phyloP scores from a whole-genome alignment of 2,888 invertebrate species.

The Crossocerus cetratus region DNA sequence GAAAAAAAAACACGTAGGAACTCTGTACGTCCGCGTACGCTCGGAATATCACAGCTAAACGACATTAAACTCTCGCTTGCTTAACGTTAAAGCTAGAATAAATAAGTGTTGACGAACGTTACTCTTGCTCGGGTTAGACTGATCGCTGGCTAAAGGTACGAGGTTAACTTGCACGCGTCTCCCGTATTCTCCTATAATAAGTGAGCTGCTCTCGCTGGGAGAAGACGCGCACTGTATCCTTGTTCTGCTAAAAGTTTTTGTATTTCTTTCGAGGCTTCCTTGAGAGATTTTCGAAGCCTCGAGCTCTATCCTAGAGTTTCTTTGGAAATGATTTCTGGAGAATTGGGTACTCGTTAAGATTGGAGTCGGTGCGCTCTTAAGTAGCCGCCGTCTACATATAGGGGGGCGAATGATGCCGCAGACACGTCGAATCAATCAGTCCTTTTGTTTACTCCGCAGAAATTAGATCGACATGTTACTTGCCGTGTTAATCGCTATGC shows the following conservation, averaged over 20 bases:
- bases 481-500: constrained; percentile 32
- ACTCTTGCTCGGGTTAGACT: constrained; percentile 26
- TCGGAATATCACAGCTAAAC: constrained; percentile 74
- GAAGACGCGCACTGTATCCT: constrained; percentile 5
- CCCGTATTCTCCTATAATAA: neutral
- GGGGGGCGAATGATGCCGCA: no score
- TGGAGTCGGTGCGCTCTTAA: no score
- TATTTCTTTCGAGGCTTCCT: no score
- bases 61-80: constrained; percentile 68
- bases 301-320: no score
- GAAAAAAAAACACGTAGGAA: constrained; percentile 74
- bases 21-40: constrained; percentile 71
- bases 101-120: constrained; percentile 59
- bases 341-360: no score
- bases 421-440: no score
- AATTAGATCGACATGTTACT: no score
- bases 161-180: neutral
- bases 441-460: no score
- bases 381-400: no score
- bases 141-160: constrained; percentile 9
- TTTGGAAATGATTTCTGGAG: no score
- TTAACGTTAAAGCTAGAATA: constrained; percentile 69
- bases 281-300: no score
- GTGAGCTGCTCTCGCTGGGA: neutral
- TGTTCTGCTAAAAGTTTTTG: no score